Evolutionary conservation across 2,888 invertebrate genomes (phyloP).

Genomic region (Hartigia nigra): DNA sequence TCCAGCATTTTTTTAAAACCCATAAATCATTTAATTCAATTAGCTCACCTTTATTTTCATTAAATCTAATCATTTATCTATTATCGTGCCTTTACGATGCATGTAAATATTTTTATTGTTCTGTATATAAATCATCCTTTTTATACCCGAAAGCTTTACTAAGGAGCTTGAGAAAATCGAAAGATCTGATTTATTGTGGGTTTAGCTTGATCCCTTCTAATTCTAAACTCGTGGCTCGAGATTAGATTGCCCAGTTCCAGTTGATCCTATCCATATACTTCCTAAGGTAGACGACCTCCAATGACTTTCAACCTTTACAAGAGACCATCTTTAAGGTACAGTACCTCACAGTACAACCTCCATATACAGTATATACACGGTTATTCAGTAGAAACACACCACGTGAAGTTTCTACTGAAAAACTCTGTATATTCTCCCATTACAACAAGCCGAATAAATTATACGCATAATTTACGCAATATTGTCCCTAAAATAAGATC

Average conservation of each 20-base stretch:
- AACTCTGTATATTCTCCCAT: background rate
- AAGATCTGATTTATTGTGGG: background rate
- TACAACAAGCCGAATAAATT: background rate
- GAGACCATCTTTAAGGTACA: background rate
- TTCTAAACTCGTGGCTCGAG: background rate
- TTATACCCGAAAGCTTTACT: background rate
- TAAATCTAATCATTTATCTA: background rate
- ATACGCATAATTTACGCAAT: background rate
- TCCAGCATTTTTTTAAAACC: conserved; percentile 26
- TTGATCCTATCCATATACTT: background rate
- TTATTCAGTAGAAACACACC: too few species aligned
- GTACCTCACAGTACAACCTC: background rate
- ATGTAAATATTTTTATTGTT: background rate
- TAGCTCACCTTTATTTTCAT: background rate
- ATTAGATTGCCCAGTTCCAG: background rate
- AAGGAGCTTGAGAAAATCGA: background rate
- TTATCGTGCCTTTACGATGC: background rate
- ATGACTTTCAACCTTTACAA: background rate
- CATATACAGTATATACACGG: too few species aligned
- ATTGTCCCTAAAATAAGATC: background rate
- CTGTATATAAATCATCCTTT: background rate
- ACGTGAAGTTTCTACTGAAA: too few species aligned
- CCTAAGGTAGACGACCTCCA: background rate
- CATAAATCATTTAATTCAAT: background rate
- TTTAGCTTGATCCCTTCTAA: background rate